Percentiles rank a stretch among this genome's conserved stretches.
These are phyloP conservation scores for Porites lobata DNA, from an alignment of 92 coral and sea anemone species.

Conservation along the genomic window DNA sequence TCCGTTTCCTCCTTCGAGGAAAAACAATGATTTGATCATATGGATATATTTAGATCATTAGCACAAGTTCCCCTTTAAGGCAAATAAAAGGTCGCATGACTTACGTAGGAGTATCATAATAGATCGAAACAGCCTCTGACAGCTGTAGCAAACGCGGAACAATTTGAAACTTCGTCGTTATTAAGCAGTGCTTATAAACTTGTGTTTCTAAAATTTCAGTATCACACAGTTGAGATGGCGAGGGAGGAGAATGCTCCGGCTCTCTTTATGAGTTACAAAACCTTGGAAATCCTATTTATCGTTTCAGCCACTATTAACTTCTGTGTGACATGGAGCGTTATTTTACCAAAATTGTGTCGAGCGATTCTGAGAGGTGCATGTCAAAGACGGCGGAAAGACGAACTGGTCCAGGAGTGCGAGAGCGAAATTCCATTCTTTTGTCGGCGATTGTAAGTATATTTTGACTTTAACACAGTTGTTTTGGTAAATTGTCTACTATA, in stretches of 20 bases:
- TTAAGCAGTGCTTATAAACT: not conserved
- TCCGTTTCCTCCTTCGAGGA: not conserved
- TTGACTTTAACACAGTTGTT: not conserved
- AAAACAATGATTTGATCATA: not conserved
- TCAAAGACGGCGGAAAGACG: constrained; percentile 1
- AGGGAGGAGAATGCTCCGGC: constrained; percentile 5
- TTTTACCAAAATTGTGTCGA: constrained; percentile 68
- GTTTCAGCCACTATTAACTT: constrained; percentile 86
- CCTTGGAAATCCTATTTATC: constrained; percentile 58
- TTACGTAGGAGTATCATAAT: not conserved
- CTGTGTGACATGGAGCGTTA: constrained; percentile 74
- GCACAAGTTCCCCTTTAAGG: not conserved
- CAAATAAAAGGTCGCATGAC: not conserved
- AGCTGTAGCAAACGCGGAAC: constrained; percentile 33
- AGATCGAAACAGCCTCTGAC: constrained; percentile 1
- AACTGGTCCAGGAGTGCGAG: not conserved
- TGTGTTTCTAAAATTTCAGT: constrained; percentile 20
- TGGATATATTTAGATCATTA: constrained; percentile 15
- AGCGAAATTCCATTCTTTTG: constrained; percentile 60
- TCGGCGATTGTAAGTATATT: constrained; percentile 81
- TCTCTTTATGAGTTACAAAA: constrained; percentile 45
- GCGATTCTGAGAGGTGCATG: constrained; percentile 39
- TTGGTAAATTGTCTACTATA: not conserved
- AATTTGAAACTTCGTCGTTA: not conserved
- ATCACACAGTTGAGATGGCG: constrained; percentile 8